Conservation (phyloP, 2,113 vertebrate genomes). For the Zootoca vivipara region DNA sequence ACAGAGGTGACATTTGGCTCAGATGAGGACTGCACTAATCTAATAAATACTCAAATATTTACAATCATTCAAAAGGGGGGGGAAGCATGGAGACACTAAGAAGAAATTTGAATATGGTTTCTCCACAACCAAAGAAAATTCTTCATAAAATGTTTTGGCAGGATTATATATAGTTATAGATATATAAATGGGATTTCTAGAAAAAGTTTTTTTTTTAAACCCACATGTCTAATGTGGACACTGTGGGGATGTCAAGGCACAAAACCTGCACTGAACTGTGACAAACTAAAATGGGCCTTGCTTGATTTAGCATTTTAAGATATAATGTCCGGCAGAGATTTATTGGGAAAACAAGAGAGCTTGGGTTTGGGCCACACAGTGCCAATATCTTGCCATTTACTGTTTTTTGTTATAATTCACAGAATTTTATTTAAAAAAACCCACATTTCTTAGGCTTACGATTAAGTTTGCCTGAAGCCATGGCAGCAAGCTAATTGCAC, state of each 20-base stretch:
- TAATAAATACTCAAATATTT: conserved; percentile 83
- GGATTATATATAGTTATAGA: background rate
- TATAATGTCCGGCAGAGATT: conserved; percentile 18
- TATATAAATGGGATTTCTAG: conserved; percentile 1
- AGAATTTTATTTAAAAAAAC: conserved; percentile 25
- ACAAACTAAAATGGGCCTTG: conserved; percentile 36
- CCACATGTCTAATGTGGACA: conserved; percentile 28
- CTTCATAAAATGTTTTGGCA: conserved; percentile 52
- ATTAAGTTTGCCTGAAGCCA: conserved; percentile 27
- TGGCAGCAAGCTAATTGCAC: conserved; percentile 21
- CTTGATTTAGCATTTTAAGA: conserved; percentile 28
- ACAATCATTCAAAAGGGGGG: conserved; percentile 63
- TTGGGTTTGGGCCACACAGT: conserved; percentile 30
- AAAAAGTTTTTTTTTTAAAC: background rate
- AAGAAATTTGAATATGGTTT: conserved; percentile 55
- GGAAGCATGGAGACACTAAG: background rate
- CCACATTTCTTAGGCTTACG: conserved; percentile 19
- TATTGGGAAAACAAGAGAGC: conserved; percentile 49
- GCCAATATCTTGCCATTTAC: conserved; percentile 28
- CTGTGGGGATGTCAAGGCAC: conserved; percentile 65
- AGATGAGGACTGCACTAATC: conserved; percentile 75
- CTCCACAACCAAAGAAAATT: conserved; percentile 51
- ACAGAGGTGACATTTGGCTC: conserved; percentile 79
- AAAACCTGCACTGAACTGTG: conserved; percentile 51
- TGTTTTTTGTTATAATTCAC: conserved; percentile 48